A percentile compares a stretch with the other conserved stretches of the same genome.
These are phyloP conservation scores for Lutraria lutraria DNA, from an alignment of 2,888 invertebrate genomes.

Conservation along the genomic window DNA sequence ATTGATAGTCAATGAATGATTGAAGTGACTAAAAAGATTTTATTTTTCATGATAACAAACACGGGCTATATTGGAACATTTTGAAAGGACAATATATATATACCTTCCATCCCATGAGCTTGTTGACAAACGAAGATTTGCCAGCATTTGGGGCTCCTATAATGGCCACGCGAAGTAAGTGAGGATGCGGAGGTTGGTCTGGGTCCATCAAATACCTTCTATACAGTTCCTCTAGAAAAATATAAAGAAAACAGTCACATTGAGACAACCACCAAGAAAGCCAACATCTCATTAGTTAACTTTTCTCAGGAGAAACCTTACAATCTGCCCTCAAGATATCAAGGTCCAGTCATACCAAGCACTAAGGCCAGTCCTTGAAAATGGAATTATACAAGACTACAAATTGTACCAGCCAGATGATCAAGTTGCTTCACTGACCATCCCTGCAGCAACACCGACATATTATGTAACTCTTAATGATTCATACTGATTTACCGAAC, in stretches of 20 bases:
- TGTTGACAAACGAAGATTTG: slow-evolving; percentile 97
- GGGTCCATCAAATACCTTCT: slow-evolving; percentile 70
- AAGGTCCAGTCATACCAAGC: background rate
- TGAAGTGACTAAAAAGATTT: background rate
- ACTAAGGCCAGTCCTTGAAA: background rate
- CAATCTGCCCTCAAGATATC: background rate
- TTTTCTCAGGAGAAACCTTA: background rate
- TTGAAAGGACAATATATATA: background rate
- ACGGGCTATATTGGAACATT: background rate
- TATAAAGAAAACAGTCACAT: background rate
- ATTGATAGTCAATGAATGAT: background rate
- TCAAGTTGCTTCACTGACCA: too few species aligned
- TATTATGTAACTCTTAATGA: too few species aligned
- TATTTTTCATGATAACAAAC: background rate
- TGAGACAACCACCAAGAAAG: too few species aligned
- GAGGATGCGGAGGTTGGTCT: slow-evolving; percentile 76
- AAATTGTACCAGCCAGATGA: too few species aligned
- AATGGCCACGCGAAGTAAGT: slow-evolving; percentile 90
- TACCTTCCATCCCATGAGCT: slow-evolving; percentile 90
- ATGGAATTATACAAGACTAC: too few species aligned
- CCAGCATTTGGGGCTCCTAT: slow-evolving; percentile 98
- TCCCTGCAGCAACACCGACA: too few species aligned
- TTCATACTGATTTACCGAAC: too few species aligned
- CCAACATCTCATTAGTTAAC: background rate
- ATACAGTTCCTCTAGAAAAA: slow-evolving; percentile 73